Evolutionary conservation across 1,140 invertebrate species (phyloP), one percentile per base, ranked within the genome.

Genomic region (Anastatus disparis): DNA sequence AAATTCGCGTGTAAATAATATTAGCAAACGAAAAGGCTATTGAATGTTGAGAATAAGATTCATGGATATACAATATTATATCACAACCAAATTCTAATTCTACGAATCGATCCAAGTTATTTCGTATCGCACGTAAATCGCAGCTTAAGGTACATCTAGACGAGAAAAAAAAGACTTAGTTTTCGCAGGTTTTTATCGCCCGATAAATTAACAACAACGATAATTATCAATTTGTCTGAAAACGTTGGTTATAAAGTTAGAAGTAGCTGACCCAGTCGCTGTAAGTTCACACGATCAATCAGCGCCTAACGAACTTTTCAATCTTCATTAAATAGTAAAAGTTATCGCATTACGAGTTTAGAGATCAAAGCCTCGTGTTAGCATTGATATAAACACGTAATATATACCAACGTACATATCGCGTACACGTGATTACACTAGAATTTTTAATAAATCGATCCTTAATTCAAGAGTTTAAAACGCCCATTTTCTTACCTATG

Each of bases 261-360:
- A n/a, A n/a, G 15, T 46, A 35, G 4, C 31, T 10, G 31, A 35
- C 4, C 31, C 3, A 46, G 6, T 20, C 20, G 13, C 3, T 20
- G 1, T 3, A 38, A 62, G 44, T 29, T 64, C 62, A 38, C 44
- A 64, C 46, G 62, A 63, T 63, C 62, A 52, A 64, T 52, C 62
- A 52, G 9, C 62, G 15, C 56, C 17, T 40, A n/a, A 46, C 31
- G n/a, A 62, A 62, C 40, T 62, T 62, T 46, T 62, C 59, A 46
- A 62, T 62, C 59, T 62, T 62, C 59, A 62, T 62, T 46, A 62
- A 42, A 62, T 40, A 62, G 59, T 35, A 40, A 59, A 42, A 56
- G 53, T 44, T 42, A 42, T 44, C 29, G 53, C 3, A 10, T 35
- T 35, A 35, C 31, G 31, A 35, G 31, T 4, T 10, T 35, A 4